phyloP scores from a whole-genome alignment of 2,113 vertebrate species.

The Menura novaehollandiae region DNA sequence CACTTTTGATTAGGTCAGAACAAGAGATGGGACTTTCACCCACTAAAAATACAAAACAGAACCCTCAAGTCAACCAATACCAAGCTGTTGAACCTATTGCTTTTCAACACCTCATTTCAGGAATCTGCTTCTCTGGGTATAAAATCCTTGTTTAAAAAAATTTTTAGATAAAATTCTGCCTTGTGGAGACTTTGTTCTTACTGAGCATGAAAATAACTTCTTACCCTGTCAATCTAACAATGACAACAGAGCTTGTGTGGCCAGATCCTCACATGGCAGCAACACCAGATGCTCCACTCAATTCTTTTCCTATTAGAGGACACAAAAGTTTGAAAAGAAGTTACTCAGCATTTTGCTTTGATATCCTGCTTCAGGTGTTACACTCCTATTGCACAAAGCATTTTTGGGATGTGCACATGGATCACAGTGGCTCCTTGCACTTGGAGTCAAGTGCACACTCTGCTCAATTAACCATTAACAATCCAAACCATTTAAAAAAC shows the following conservation, averaged over 20 bases:
- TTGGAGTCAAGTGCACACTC: not conserved
- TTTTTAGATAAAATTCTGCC: not conserved
- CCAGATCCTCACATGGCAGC: not conserved
- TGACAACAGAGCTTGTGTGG: not conserved
- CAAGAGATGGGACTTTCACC: not conserved
- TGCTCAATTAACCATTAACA: not conserved
- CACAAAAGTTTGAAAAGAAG: not conserved
- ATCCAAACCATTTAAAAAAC: not conserved
- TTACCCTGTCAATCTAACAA: not conserved
- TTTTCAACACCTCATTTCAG: not conserved
- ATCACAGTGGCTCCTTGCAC: rapidly evolving
- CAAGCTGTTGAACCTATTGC: not conserved
- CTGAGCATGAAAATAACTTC: not conserved
- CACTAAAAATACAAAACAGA: not conserved
- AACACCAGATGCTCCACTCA: not conserved
- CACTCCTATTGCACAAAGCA: not conserved
- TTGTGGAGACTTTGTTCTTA: not conserved
- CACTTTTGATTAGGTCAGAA: not conserved
- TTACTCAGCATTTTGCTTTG: not conserved
- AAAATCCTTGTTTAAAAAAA: not conserved
- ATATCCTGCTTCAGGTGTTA: not conserved
- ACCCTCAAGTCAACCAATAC: not conserved
- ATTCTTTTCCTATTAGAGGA: not conserved
- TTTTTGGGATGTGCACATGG: not conserved
- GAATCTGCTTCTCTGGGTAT: not conserved